These are phyloP conservation scores for Spodoptera frugiperda DNA, from an alignment of 1,140 invertebrate genomes.

Conservation along the genomic window DNA sequence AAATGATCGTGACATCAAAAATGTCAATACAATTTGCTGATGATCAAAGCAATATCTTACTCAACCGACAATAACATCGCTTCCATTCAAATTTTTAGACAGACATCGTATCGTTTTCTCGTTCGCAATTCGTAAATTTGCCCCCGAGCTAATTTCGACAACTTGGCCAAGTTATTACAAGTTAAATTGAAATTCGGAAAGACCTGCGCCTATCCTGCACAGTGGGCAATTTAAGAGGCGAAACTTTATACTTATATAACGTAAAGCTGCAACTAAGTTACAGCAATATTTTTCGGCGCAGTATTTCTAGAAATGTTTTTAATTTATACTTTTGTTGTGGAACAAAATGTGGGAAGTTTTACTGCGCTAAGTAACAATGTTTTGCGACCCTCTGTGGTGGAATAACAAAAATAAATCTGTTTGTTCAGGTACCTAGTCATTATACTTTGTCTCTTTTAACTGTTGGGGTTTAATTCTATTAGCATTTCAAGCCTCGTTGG, in stretches of 20 bases:
- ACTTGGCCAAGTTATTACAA: constrained; percentile 70
- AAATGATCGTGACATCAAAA: too few species aligned
- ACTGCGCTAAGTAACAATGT: constrained; percentile 9
- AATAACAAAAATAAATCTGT: constrained; percentile 33
- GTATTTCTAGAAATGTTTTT: constrained; percentile 44
- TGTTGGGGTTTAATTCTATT: constrained; percentile 19
- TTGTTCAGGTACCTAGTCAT: constrained; percentile 15
- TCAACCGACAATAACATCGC: neutral
- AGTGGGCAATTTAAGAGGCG: constrained; percentile 54
- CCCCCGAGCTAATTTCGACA: constrained; percentile 62
- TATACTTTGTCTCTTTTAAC: constrained; percentile 17
- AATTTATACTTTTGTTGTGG: constrained; percentile 43
- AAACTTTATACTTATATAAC: constrained; percentile 55
- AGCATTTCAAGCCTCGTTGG: neutral
- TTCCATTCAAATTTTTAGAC: constrained; percentile 37
- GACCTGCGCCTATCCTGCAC: constrained; percentile 55
- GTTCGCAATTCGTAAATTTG: constrained; percentile 53
- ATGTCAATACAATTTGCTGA: too few species aligned
- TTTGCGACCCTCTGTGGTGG: constrained; percentile 19
- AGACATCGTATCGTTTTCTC: constrained; percentile 43
- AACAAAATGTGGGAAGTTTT: constrained; percentile 39
- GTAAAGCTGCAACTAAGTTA: constrained; percentile 38
- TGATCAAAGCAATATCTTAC: too few species aligned
- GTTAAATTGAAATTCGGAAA: constrained; percentile 74
- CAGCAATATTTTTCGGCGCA: constrained; percentile 30